Percentiles rank a stretch among this genome's conserved stretches.
Conservation (phyloP, 2,113 vertebrate species). For the Megatriorchis doriae region DNA sequence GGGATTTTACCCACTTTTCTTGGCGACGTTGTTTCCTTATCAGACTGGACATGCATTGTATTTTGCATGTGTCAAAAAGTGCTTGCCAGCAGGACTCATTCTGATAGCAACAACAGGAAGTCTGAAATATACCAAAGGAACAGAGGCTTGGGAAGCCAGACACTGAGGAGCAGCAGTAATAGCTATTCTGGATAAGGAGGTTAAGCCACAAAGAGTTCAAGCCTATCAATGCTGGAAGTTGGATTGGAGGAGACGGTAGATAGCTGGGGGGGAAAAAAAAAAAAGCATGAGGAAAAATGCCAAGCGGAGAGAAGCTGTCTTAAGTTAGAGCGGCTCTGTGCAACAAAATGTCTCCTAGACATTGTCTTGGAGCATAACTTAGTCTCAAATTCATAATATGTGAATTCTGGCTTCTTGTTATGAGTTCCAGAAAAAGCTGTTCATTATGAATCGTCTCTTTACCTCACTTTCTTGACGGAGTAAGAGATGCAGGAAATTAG, state of each 20-base stretch:
- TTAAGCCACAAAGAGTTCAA: not conserved
- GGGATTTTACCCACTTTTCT: not conserved
- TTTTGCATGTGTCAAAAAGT: conserved; percentile 21
- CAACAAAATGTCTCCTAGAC: not conserved
- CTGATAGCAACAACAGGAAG: conserved; percentile 28
- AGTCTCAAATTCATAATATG: not conserved
- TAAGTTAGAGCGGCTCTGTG: not conserved
- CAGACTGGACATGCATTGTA: not conserved
- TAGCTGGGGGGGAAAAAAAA: not conserved
- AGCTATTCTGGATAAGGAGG: not conserved
- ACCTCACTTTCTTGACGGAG: not conserved
- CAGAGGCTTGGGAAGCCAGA: not conserved
- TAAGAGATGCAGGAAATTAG: conserved; percentile 5
- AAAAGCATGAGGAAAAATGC: not conserved
- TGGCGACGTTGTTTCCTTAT: not conserved
- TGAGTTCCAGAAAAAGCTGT: not conserved
- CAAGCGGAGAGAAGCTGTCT: not conserved
- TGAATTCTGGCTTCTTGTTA: not conserved
- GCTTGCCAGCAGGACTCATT: not conserved
- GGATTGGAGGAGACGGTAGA: not conserved
- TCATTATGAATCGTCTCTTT: not conserved
- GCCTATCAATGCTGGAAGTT: not conserved
- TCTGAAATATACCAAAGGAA: conserved; percentile 25
- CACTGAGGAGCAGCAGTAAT: not conserved
- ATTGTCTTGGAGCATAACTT: not conserved